Conservation (phyloP, 2,888 invertebrate genomes). For the Lasioglossum marginatum region DNA sequence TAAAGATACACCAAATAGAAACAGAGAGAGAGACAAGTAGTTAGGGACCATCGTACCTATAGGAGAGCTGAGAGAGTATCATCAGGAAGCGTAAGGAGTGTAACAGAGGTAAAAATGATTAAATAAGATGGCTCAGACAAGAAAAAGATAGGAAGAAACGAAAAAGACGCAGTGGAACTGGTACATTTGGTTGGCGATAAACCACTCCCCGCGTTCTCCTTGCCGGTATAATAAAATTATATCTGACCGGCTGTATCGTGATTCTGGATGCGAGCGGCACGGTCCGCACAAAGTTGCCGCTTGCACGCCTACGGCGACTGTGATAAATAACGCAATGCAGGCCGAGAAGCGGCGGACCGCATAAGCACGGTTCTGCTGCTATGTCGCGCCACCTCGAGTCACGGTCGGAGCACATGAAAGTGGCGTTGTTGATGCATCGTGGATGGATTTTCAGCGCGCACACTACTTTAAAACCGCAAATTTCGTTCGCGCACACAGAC, state of each 20-base stretch:
- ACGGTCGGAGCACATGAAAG: slow-evolving; percentile 35
- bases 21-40: not conserved
- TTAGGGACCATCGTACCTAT: not conserved
- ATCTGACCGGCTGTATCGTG: slow-evolving; percentile 78
- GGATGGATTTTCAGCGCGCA: slow-evolving; percentile 30
- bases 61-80: not conserved
- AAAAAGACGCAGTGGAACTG: slow-evolving; percentile 44
- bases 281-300: slow-evolving; percentile 78
- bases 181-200: slow-evolving; percentile 77
- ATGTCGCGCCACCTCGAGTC: slow-evolving; percentile 49
- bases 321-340: slow-evolving; percentile 78
- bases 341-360: slow-evolving; percentile 58
- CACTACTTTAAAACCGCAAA: not conserved
- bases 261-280: slow-evolving; percentile 74
- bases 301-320: slow-evolving; percentile 78
- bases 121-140: slow-evolving; percentile 9
- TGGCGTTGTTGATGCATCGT: slow-evolving; percentile 12
- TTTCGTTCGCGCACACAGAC: not conserved
- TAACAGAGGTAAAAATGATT: slow-evolving; percentile 5
- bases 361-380: slow-evolving; percentile 42
- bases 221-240: slow-evolving; percentile 82
- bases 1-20: not conserved
- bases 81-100: not conserved
- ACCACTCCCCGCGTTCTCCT: slow-evolving; percentile 75
- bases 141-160: slow-evolving; percentile 7